These are phyloP conservation scores for Theocolax elegans DNA, from an alignment of 1,140 invertebrate species.

Conservation along the genomic window DNA sequence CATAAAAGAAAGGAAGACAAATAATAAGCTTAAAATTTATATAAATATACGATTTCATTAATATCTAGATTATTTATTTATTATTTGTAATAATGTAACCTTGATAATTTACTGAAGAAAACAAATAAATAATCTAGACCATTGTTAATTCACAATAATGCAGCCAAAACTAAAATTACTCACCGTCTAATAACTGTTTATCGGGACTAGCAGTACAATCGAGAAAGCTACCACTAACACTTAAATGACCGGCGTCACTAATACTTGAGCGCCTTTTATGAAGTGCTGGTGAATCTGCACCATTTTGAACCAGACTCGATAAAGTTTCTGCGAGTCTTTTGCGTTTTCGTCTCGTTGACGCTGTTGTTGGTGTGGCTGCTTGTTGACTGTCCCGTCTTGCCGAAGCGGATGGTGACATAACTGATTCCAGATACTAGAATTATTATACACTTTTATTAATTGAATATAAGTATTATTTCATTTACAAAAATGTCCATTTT, in stretches of 20 bases:
- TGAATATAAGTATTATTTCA: not conserved
- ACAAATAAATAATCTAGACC: too few species aligned
- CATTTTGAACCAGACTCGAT: constrained; percentile 68
- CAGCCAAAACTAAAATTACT: constrained; percentile 41
- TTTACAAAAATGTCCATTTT: constrained; percentile 18
- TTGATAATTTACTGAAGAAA: too few species aligned
- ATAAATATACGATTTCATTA: too few species aligned
- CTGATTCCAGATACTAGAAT: constrained; percentile 71
- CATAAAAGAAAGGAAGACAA: constrained; percentile 51
- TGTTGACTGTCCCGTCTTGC: constrained; percentile 62
- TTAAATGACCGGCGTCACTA: constrained; percentile 84
- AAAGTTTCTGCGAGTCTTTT: constrained; percentile 76
- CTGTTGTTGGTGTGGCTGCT: constrained; percentile 63
- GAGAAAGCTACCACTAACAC: constrained; percentile 86
- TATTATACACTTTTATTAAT: constrained; percentile 34
- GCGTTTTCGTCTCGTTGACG: constrained; percentile 74
- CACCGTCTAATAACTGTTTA: constrained; percentile 73
- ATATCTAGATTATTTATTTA: too few species aligned
- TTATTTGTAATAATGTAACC: too few species aligned
- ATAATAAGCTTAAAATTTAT: too few species aligned
- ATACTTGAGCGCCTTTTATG: constrained; percentile 84
- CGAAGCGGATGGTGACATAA: constrained; percentile 68
- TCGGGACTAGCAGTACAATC: constrained; percentile 85
- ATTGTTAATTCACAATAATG: too few species aligned
- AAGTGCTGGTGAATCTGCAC: constrained; percentile 70